phyloP scores from a whole-genome alignment of 2,113 vertebrate species.

The Platichthys flesus region DNA sequence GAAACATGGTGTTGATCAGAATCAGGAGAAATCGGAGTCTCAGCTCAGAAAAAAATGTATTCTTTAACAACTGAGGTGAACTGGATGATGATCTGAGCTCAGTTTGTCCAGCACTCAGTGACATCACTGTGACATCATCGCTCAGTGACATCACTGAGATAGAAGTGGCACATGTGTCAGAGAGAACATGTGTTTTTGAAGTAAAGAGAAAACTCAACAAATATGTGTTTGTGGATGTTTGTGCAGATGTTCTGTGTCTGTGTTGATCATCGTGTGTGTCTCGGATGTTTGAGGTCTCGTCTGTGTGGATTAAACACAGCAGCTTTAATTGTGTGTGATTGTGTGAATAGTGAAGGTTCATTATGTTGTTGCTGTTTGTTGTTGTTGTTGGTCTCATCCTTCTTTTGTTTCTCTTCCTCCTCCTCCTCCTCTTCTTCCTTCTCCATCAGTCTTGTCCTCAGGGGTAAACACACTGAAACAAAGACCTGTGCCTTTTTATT shows the following conservation, averaged over 20 bases:
- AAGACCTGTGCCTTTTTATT: slow-evolving; percentile 17
- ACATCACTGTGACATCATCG: no score
- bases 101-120: no score
- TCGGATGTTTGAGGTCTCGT: background rate
- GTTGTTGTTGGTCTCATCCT: slow-evolving; percentile 28
- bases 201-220: no score
- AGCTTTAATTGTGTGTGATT: background rate
- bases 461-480: slow-evolving; percentile 41
- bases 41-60: no score
- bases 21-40: no score
- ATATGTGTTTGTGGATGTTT: no score
- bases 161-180: no score
- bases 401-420: slow-evolving; percentile 15
- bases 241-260: background rate
- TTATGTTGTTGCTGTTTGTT: slow-evolving; percentile 15
- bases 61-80: no score
- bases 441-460: slow-evolving; percentile 27
- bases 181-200: no score
- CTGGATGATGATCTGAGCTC: no score
- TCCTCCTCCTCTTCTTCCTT: slow-evolving; percentile 32
- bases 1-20: background rate
- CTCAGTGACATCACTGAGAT: no score
- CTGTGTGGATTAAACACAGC: background rate
- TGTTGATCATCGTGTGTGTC: background rate
- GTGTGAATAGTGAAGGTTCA: slow-evolving; percentile 11